Percentiles rank a stretch among this genome's conserved stretches.
These are phyloP conservation scores for Abramis brama DNA, from an alignment of 2,113 vertebrate genomes.

Conservation along the genomic window DNA sequence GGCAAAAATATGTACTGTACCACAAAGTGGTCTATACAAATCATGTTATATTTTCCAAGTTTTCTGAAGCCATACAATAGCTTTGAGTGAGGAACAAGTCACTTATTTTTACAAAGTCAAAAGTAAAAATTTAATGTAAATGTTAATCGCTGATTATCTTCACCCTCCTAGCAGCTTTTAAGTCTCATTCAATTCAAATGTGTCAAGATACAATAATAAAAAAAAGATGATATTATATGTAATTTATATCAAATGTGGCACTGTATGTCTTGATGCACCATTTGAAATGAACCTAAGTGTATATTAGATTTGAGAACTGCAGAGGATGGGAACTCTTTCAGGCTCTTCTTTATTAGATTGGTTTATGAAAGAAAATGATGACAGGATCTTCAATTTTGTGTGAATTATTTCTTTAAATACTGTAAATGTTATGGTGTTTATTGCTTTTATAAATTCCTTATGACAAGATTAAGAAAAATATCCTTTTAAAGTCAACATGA, in stretches of 20 bases:
- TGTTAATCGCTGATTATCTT: neutral
- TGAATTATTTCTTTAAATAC: neutral
- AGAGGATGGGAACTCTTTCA: neutral
- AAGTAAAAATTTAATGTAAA: neutral
- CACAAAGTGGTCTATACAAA: neutral
- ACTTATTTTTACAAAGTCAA: neutral
- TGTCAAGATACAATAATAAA: neutral
- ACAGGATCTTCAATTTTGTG: neutral
- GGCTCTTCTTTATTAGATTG: neutral
- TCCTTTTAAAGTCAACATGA: neutral
- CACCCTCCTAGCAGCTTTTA: neutral
- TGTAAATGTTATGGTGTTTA: neutral
- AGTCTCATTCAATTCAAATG: neutral
- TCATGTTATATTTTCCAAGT: neutral
- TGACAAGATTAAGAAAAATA: neutral
- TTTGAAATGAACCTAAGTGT: neutral
- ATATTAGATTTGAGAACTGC: neutral
- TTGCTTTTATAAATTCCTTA: neutral
- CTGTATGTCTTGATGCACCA: neutral
- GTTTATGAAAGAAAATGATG: conserved; percentile 3
- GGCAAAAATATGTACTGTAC: neutral
- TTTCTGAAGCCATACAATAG: neutral
- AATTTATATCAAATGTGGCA: neutral
- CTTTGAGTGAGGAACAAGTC: neutral
- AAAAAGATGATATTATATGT: neutral